Percentiles rank a stretch among this genome's conserved stretches.
These are phyloP conservation scores for Vulpes vulpes DNA, from an alignment of 2,113 vertebrate species.

Conservation along the genomic window DNA sequence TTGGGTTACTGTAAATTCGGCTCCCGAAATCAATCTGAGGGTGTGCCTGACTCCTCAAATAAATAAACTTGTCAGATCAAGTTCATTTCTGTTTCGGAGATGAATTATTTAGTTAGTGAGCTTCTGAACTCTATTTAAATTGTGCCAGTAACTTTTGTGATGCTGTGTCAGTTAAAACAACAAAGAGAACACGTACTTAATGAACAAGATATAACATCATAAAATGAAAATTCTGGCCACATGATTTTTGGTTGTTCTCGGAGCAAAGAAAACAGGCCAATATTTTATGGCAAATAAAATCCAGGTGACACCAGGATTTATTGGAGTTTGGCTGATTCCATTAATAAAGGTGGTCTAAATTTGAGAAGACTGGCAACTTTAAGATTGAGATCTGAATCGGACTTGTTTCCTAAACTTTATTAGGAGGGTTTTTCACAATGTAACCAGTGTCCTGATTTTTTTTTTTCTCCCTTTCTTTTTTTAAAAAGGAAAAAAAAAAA, in stretches of 20 bases:
- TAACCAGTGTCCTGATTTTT: not conserved
- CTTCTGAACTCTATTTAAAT: conserved; percentile 42
- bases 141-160: not conserved
- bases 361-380: conserved; percentile 27
- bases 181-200: conserved; percentile 12
- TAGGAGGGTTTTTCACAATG: not conserved
- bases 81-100: conserved; percentile 39
- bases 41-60: not conserved
- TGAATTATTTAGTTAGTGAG: conserved; percentile 39
- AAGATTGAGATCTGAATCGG: conserved; percentile 41
- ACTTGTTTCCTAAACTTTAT: conserved; percentile 33
- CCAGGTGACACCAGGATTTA: conserved; percentile 47
- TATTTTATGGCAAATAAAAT: conserved; percentile 65
- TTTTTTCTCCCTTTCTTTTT: not conserved
- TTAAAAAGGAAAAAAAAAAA: not conserved
- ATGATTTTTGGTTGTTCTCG: conserved; percentile 6
- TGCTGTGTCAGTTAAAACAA: conserved; percentile 59
- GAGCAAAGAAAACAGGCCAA: not conserved
- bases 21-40: conserved; percentile 47
- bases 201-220: conserved; percentile 50
- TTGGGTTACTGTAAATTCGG: conserved; percentile 67
- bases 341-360: conserved; percentile 28
- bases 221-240: conserved; percentile 34
- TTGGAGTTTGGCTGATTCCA: conserved; percentile 2
- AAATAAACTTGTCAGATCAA: conserved; percentile 69